A percentile compares a stretch with the other conserved stretches of the same genome.
Conservation (phyloP, 2,888 invertebrate genomes). For the Psylliodes chrysocephalus region DNA sequence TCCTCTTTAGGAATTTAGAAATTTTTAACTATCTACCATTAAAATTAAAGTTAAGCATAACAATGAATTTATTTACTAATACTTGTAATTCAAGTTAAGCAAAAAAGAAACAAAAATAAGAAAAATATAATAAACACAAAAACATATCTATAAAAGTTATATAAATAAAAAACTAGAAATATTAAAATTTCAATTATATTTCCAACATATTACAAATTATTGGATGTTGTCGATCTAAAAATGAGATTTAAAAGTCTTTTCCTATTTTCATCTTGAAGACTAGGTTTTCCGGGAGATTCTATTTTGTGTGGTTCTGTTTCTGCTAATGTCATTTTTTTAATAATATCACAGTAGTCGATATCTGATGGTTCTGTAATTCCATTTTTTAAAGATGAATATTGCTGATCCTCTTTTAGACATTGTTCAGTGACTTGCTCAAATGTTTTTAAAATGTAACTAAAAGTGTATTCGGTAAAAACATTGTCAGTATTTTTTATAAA, state of each 20-base stretch:
- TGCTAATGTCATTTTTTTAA: conserved; percentile 33
- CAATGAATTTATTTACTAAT: too few relatives aligned
- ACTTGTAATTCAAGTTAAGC: too few relatives aligned
- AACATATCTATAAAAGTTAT: too few relatives aligned
- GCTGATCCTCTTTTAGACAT: conserved; percentile 16
- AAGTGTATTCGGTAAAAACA: conserved; percentile 34
- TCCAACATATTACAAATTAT: neutral
- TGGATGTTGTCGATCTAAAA: conserved; percentile 14
- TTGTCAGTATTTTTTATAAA: neutral
- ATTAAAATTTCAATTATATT: too few relatives aligned
- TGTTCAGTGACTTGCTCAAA: conserved; percentile 52
- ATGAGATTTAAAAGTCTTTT: conserved; percentile 8
- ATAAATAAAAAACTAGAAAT: too few relatives aligned
- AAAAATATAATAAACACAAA: too few relatives aligned
- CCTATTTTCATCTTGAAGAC: conserved; percentile 38
- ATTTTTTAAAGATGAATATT: neutral
- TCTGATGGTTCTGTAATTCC: conserved; percentile 9
- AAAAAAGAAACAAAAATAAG: too few relatives aligned
- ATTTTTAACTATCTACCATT: too few relatives aligned
- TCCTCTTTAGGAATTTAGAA: too few relatives aligned
- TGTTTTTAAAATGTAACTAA: conserved; percentile 50
- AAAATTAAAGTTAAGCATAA: too few relatives aligned
- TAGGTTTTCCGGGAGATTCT: conserved; percentile 11
- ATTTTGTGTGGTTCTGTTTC: conserved; percentile 21
- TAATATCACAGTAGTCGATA: conserved; percentile 42